Evolutionary conservation across 2,888 invertebrate genomes (phyloP), one percentile per base, ranked within the genome.

Genomic region (Atrina japonica): DNA sequence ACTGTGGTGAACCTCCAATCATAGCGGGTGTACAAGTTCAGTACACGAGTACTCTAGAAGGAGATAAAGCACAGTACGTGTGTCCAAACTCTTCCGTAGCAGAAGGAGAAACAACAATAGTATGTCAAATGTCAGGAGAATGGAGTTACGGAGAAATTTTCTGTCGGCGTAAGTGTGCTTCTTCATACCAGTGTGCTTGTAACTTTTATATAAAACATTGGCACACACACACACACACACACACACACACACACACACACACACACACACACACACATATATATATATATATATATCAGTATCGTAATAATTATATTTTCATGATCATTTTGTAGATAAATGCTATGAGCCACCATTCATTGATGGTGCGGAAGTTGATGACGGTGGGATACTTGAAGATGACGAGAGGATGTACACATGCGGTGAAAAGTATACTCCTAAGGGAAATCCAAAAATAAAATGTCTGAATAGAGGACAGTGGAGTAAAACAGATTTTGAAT

Each of bases 131-230:
- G 0, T 16, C 25, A 18, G 60, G 60, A 25, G 23, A 25, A 14
- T 60, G 60, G 60, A 45, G 45, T 27, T n/a, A 30, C 11, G 18
- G 43, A 23, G 45, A 43, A 16, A 11, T 60, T n/a, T 60, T 29
- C 29, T 60, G 60, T 43, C 25, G 60, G 47, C 60, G 60, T 60
- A 60, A 14, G 60, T 45, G 43, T n/a, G 2, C 16, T 29, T 23
- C 1, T 21, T 9, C 16, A 11, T 14, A 53, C n/a, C n/a, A n/a
- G n/a, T n/a, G n/a, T n/a, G n/a, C n/a, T n/a, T n/a, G n/a, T n/a
- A n/a, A n/a, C n/a, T n/a, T n/a, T n/a, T n/a, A n/a, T n/a, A n/a
- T n/a, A n/a, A n/a, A n/a, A n/a, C n/a, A n/a, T n/a, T n/a, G n/a
- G n/a, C n/a, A n/a, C n/a, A n/a, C n/a, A n/a, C n/a, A n/a, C n/a